Percentiles rank a stretch among this genome's conserved stretches.
Evolutionary conservation across 1,140 invertebrate species (phyloP).

Genomic region (Acromyrmex heyeri): DNA sequence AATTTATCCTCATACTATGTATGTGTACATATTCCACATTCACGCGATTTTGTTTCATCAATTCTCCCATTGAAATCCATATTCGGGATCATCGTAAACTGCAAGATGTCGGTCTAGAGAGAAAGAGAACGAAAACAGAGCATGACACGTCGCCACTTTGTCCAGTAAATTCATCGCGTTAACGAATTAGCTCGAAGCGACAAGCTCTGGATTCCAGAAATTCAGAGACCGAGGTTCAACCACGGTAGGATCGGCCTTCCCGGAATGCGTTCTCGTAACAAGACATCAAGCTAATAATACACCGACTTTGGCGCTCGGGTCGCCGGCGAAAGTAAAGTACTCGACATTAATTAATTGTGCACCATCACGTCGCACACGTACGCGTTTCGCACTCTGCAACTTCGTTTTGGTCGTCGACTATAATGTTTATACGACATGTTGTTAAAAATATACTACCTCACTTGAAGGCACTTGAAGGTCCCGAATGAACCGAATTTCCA

Average conservation of each 20-base stretch:
- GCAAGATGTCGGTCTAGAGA: background rate
- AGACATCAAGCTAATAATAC: constrained; percentile 82
- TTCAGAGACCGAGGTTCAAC: constrained; percentile 67
- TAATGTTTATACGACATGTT: background rate
- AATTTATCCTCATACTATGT: background rate
- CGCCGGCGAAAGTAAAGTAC: constrained; percentile 69
- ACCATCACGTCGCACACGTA: background rate
- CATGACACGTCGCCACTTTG: constrained; percentile 61
- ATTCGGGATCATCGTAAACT: background rate
- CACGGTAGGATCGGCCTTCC: constrained; percentile 64
- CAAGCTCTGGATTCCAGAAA: constrained; percentile 80
- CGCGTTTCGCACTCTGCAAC: constrained; percentile 15
- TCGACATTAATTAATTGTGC: constrained; percentile 67
- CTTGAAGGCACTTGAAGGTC: background rate
- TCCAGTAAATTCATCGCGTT: constrained; percentile 75
- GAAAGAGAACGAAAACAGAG: background rate
- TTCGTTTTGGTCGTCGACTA: background rate
- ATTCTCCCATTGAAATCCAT: background rate
- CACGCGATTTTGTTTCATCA: background rate
- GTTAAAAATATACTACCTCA: background rate
- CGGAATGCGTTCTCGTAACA: constrained; percentile 77
- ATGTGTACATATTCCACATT: background rate
- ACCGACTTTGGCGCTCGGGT: constrained; percentile 54
- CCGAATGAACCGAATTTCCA: constrained; percentile 16
- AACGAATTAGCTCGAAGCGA: constrained; percentile 75